A percentile compares a stretch with the other conserved stretches of the same genome.
Evolutionary conservation across 2,888 invertebrate genomes (phyloP).

Genomic region (Polyommatus iphigenia): DNA sequence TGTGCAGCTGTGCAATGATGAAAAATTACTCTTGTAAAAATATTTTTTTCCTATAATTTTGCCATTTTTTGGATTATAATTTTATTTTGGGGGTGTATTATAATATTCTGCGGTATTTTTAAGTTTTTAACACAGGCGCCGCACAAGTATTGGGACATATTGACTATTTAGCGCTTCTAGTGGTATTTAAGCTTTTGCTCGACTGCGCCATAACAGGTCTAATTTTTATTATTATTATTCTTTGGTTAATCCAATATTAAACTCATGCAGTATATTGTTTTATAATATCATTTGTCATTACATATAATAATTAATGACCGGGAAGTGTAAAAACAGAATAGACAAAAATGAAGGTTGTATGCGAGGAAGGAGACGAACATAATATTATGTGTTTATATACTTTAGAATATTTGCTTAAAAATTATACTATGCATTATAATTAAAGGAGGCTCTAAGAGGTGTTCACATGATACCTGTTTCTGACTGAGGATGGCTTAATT

Average conservation of each 20-base stretch:
- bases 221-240: no score
- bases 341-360: conserved; percentile 25
- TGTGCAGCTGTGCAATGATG: not conserved
- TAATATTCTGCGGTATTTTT: not conserved
- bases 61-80: not conserved
- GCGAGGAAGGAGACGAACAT: not conserved
- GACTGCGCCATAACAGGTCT: no score
- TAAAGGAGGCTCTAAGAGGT: not conserved
- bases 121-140: not conserved
- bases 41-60: not conserved
- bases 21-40: not conserved
- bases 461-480: no score
- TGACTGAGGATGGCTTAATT: not conserved
- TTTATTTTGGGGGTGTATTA: not conserved
- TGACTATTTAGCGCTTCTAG: not conserved
- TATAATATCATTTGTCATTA: conserved; percentile 17
- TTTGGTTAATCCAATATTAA: not conserved
- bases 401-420: not conserved
- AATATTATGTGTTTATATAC: not conserved
- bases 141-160: not conserved
- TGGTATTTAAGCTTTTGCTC: no score
- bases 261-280: not conserved
- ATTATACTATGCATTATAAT: not conserved
- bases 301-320: not conserved
- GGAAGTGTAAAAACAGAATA: conserved; percentile 26